Evolutionary conservation across 2,113 vertebrate genomes (phyloP), one percentile per base, ranked within the genome.

Genomic region (Stictonetta naevosa): DNA sequence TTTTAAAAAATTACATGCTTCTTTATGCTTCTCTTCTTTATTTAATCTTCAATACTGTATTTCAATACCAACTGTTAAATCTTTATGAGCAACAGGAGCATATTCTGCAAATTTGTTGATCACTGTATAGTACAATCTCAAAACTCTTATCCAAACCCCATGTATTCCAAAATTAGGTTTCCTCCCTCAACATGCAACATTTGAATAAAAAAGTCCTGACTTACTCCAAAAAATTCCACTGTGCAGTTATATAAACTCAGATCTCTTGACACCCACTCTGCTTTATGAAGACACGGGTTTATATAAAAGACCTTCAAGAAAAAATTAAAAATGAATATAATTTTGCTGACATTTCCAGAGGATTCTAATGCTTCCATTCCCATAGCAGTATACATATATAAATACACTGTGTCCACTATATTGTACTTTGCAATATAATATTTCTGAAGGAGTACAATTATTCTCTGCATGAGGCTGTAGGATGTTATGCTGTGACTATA

Each of bases 121-220:
- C 15, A 6, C 36, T 71, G 28, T 74, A 71, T 28, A 93, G 76
- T 88, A 95, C 63, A 92, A 82, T 76, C 76, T 96, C 75, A 82
- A 94, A 95, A 90, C 83, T 90, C 76, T 93, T 94, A 86, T 78
- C 83, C 90, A 86, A 96, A 96, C 40, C 60, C 53, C 58, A 80
- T 74, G 66, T 90, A 78, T 88, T 95, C 93, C 95, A 97, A 95
- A 97, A 95, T 94, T 88, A 94, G 79, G 79, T 55, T 90, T 94
- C 88, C 83, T 96, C 80, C 88, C 73, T 94, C 92, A 83, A 92
- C 95, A 93, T 90, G 93, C 88, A 97, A 84, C 83, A 73, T 94
- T 91, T 96, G 93, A 92, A 95, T 96, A 96, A 94, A 96, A 97
- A 96, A 97, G 80, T 90, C 88, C 79, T 90, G 94, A 90, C 88